Evolutionary conservation across 2,888 invertebrate species (phyloP), one percentile per base, ranked within the genome.

Genomic region (Dryococelus australis): DNA sequence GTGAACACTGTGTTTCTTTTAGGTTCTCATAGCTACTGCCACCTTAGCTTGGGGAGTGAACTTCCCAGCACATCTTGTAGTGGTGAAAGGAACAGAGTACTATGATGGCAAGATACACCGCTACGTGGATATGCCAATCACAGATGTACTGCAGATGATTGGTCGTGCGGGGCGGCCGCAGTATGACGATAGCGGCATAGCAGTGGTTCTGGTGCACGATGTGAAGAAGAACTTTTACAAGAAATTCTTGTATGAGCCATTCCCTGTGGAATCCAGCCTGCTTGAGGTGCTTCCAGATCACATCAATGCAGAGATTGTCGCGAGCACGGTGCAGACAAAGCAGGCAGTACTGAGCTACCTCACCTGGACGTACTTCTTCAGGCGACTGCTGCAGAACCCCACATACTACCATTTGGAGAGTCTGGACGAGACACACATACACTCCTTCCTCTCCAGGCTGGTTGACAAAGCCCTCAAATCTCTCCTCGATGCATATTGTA

Each of bases 11-110:
- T 85, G 83, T 83, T 83, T 27, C 27, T 24, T n/a, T 78, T 90
- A 97, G 96, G 95, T 99, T 8, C 93, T 99, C 35, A 97, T 99
- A 89, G 98, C 99, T 87, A 99, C 99, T 0, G 98, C 99, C 6
- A 99, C 99, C 0, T 93, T 99, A 65, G 99, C 99, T 0, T 99
- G 99, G 99, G 99, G 99, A 65, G 99, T 99, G 12, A 99, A 99
- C 93, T 97, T 99, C 91, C 99, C 99, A 1, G 99, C 99, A 0
- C 99, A 99, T 92, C 93, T 99, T 86, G 99, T 99, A 0, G 96
- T 99, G n/a, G 96, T 99, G 90, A 99, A 99, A 92, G 99, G 99
- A 88, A 99, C 99, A 0, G 99, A 99, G 92, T 99, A 98, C 92
- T 99, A 97, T 92, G 99, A 99, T 92, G 99, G 99, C 0, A 99